phyloP scores from a whole-genome alignment of 2,888 invertebrate genomes.

The Tenthredo distinguenda region DNA sequence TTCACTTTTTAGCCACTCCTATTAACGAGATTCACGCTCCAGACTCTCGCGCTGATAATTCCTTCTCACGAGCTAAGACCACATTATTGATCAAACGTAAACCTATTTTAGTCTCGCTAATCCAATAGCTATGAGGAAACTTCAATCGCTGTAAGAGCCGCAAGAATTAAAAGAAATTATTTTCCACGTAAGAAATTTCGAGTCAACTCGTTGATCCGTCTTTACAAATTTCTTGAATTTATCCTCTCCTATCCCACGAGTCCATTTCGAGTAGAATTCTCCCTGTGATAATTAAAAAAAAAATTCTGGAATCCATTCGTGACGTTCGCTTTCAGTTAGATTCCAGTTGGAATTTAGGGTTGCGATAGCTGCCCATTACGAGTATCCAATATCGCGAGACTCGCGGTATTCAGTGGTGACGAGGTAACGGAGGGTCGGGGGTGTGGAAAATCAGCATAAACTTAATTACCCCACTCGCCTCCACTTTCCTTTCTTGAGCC shows the following conservation, averaged over 20 bases:
- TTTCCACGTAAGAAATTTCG: not conserved
- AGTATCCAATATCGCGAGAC: conserved; percentile 5
- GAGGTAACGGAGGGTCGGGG: conserved; percentile 28
- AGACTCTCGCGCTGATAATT: conserved; percentile 17
- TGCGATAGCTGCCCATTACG: not conserved
- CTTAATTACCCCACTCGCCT: conserved; percentile 60
- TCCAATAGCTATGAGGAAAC: not conserved
- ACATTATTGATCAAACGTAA: conserved; percentile 5
- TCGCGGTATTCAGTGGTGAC: conserved; percentile 8
- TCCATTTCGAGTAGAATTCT: not conserved
- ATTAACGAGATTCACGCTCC: conserved; percentile 1
- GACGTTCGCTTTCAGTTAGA: not conserved
- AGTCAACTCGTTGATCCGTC: not conserved
- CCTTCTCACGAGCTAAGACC: not conserved
- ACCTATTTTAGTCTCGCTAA: not conserved
- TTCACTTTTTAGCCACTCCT: conserved; percentile 18
- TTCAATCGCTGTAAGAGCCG: not conserved
- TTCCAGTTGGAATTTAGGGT: not conserved
- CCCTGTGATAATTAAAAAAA: not conserved
- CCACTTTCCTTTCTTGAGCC: conserved; percentile 52
- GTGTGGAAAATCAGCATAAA: conserved; percentile 62
- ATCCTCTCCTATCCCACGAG: not conserved
- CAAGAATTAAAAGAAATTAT: not conserved
- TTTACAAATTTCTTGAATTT: not conserved
- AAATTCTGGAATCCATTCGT: not conserved